phyloP scores from a whole-genome alignment of 2,797 vertebrate species.

The Cryptoprocta ferox region DNA sequence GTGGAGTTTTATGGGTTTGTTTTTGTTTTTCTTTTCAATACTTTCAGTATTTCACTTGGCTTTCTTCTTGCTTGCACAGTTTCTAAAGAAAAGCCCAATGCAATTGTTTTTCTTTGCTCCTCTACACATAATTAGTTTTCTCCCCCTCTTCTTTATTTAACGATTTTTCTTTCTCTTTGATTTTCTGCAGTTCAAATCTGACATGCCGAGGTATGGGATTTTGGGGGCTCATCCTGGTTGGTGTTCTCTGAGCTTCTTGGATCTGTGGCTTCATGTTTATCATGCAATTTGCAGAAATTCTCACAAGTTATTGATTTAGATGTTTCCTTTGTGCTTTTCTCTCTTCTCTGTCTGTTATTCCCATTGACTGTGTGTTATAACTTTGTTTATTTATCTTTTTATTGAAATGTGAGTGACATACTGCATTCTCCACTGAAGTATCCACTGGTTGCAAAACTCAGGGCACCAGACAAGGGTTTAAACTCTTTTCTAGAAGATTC shows the following conservation, averaged over 20 bases:
- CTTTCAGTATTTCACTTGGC: background rate
- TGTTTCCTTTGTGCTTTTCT: background rate
- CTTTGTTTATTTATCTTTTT: background rate
- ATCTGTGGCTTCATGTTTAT: background rate
- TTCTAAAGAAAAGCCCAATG: background rate
- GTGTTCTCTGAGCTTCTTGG: background rate
- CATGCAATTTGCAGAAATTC: background rate
- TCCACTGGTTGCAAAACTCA: background rate
- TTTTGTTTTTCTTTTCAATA: background rate
- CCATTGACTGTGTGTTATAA: background rate
- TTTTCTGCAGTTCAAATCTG: background rate
- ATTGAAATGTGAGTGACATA: background rate
- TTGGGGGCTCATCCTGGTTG: background rate
- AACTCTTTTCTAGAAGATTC: background rate
- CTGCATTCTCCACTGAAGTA: background rate
- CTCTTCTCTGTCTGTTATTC: background rate
- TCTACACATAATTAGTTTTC: background rate
- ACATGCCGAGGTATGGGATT: fast-evolving
- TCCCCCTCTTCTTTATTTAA: background rate
- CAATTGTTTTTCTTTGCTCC: background rate
- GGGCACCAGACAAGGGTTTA: background rate
- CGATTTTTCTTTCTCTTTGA: background rate
- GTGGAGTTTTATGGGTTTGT: background rate
- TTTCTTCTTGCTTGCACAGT: background rate
- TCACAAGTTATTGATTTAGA: background rate